Percentiles rank a stretch among this genome's conserved stretches.
Evolutionary conservation across 2,888 invertebrate genomes (phyloP).

Genomic region (Mythimna ferrago): DNA sequence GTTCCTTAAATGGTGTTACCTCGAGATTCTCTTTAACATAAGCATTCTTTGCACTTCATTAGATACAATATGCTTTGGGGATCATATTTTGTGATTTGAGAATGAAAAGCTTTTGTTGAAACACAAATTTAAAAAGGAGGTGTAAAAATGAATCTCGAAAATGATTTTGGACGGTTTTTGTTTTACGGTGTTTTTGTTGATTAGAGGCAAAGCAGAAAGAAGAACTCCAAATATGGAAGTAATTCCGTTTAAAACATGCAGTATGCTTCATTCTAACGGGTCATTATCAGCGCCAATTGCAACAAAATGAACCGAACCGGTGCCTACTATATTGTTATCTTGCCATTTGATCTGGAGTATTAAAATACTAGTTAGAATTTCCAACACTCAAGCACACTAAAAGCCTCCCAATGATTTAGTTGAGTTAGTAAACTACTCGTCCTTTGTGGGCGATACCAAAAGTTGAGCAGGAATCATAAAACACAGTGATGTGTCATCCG

Average conservation of each 20-base stretch:
- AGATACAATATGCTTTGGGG: neutral
- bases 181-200: too few species aligned
- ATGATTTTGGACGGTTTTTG: neutral
- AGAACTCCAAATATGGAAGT: neutral
- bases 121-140: neutral
- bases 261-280: neutral
- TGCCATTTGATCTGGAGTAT: slow-evolving; percentile 14
- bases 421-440: slow-evolving; percentile 19
- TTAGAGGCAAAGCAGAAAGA: neutral
- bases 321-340: slow-evolving; percentile 3
- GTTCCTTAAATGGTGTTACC: slow-evolving; percentile 27
- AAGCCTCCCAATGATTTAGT: slow-evolving; percentile 38
- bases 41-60: slow-evolving; percentile 35
- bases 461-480: slow-evolving; percentile 54
- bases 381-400: slow-evolving; percentile 16
- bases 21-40: slow-evolving; percentile 33
- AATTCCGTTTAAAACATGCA: neutral
- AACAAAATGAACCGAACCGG: neutral
- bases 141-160: neutral
- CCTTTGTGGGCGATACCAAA: slow-evolving; percentile 47
- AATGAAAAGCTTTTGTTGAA: neutral
- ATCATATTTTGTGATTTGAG: neutral
- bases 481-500: slow-evolving; percentile 54
- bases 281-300: neutral
- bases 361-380: slow-evolving; percentile 29